Percentiles rank a stretch among this genome's conserved stretches.
phyloP scores from a whole-genome alignment of 23 tunicate species.

The Pegea sp. region DNA sequence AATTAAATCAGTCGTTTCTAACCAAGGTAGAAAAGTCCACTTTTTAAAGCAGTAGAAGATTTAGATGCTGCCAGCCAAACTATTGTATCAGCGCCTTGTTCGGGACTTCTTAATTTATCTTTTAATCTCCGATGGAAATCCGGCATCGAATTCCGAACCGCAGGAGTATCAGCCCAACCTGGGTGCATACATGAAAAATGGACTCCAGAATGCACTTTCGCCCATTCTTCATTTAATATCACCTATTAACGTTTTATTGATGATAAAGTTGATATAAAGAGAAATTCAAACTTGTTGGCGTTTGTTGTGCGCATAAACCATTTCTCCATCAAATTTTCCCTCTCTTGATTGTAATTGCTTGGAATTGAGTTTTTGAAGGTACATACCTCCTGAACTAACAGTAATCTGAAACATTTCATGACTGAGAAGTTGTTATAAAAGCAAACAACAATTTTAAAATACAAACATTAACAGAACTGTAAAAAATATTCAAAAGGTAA shows the following conservation, averaged over 20 bases:
- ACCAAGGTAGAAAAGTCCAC: slow-evolving; percentile 39
- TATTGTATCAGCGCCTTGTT: slow-evolving; percentile 51
- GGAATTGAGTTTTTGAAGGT: slow-evolving; percentile 42
- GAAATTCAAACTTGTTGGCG: slow-evolving; percentile 56
- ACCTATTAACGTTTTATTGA: slow-evolving; percentile 12
- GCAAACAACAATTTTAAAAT: too few species aligned
- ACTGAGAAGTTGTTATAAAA: too few species aligned
- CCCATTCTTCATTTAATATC: slow-evolving; percentile 81
- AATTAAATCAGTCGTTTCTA: not conserved
- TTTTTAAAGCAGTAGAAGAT: slow-evolving; percentile 1
- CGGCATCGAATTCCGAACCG: slow-evolving; percentile 74
- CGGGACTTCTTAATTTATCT: slow-evolving; percentile 33
- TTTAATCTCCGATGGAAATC: slow-evolving; percentile 40
- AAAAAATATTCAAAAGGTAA: too few species aligned
- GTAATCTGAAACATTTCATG: slow-evolving; percentile 76
- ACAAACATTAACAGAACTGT: too few species aligned
- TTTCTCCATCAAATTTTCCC: slow-evolving; percentile 32
- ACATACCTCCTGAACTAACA: slow-evolving; percentile 93
- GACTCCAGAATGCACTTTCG: slow-evolving; percentile 28
- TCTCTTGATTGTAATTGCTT: slow-evolving; percentile 27
- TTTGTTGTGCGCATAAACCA: slow-evolving; percentile 87
- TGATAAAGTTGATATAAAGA: not conserved
- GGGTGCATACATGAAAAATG: slow-evolving; percentile 86
- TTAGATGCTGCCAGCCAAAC: slow-evolving; percentile 23
- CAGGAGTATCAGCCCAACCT: slow-evolving; percentile 99